phyloP scores from a whole-genome alignment of 2,113 vertebrate species.

The Macquaria australasica region DNA sequence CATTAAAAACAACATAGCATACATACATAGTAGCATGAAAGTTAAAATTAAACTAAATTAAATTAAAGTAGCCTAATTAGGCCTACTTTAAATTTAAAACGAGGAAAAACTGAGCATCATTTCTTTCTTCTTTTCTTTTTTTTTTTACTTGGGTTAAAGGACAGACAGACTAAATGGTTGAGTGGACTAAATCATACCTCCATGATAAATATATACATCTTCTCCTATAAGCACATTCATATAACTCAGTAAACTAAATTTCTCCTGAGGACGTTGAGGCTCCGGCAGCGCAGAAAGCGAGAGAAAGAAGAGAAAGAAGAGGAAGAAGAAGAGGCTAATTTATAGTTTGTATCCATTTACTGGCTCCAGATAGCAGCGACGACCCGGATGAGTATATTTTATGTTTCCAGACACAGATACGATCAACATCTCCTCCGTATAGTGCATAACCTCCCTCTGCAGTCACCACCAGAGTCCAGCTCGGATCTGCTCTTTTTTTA shows the following conservation, averaged over 20 bases:
- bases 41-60: neutral
- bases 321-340: constrained; percentile 82
- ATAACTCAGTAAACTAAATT: constrained; percentile 34
- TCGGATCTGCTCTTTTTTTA: neutral
- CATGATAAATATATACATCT: constrained; percentile 78
- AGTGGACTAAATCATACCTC: constrained; percentile 71
- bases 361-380: constrained; percentile 91
- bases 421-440: constrained; percentile 83
- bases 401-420: constrained; percentile 79
- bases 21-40: too few species aligned
- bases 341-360: constrained; percentile 93
- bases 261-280: constrained; percentile 72
- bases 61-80: neutral
- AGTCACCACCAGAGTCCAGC: neutral
- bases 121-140: neutral
- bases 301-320: constrained; percentile 57
- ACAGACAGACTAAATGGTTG: neutral
- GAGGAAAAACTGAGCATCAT: neutral
- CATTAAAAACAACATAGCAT: neutral
- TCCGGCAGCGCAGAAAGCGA: constrained; percentile 72
- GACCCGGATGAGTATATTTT: constrained; percentile 87
- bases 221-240: constrained; percentile 58
- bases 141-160: neutral
- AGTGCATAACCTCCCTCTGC: constrained; percentile 68
- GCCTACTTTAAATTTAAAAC: neutral